Evolutionary conservation across 2,113 vertebrate genomes (phyloP), one percentile per base, ranked within the genome.

Genomic region (Coptodon rendalli): DNA sequence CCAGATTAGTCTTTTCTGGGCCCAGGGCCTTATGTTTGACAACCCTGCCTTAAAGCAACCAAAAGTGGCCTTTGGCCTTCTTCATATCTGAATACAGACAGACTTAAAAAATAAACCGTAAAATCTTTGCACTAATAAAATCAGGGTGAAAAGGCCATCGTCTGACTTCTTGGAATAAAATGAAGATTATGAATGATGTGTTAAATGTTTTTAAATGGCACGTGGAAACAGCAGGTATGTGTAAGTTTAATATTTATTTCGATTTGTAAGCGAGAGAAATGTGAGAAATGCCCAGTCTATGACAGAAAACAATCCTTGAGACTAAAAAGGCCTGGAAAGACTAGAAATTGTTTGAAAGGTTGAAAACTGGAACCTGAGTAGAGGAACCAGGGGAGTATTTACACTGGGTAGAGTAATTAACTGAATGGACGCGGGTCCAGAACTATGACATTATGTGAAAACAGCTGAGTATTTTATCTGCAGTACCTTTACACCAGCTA

Each of bases 191-290:
- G 61, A 66, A 36, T 36, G 10, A 68, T 68, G 19, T 38, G 61
- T 40, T 0, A 3, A 40, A 40, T 10, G 59, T 19, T 34, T 63
- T 63, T 34, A 34, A 63, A 3, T 0, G 0, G 59, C 0, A 61
- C 0, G 5, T 34, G 59, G 29, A 6, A 59, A 6, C 5, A 19
- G 57, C 31, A 36, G 34, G 1, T 8, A 40, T 22, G 0, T 22
- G n/a, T 68, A 22, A 40, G 0, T 40, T 13, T 0, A 36, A 63
- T 63, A 63, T 36, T 63, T 22, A 22, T 22, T 22, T 22, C 22
- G 22, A 22, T 22, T 22, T 22, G 22, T 22, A 43, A 43, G 38
- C 1, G 3, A 45, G 22, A 45, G 12, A 45, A 45, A 73, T 73
- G 68, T 2, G 40, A 27, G 22, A 73, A 17, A 13, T 71, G 36